Evolutionary conservation across 2,888 invertebrate species (phyloP), one percentile per base, ranked within the genome.

Genomic region (Argyra leucocephala): DNA sequence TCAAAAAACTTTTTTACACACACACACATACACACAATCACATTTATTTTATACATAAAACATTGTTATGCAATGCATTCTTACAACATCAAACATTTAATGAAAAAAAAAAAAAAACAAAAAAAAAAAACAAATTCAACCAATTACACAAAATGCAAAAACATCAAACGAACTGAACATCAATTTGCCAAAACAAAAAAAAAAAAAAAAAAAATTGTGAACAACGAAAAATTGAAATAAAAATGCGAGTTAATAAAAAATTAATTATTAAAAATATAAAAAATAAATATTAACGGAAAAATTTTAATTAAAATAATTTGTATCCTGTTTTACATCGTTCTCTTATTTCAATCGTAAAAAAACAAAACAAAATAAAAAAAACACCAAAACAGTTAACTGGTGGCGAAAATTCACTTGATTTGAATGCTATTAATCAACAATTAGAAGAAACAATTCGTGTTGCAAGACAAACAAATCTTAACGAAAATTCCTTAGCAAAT

Each of bases 401-500:
- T 70, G 69, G 70, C 18, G 79, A 76, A 69, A 77, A 76, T 68
- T 74, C 75, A 70, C 76, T 80, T 71, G 79, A 80, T 74, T 70
- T 79, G 67, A 75, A 77, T 69, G 78, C 78, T 62, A 74, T 80
- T 67, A 80, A 78, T 70, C 77, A 78, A 69, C 79, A 79, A 74
- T 72, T 79, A 67, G 78, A 79, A 69, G 78, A 79, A 70, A 78
- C 79, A 65, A 80, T 80, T 67, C 76, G 80, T 63, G 80, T 80
- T 65, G 80, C 79, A n/a, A 75, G 80, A 65, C 78, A 79, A 72
- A 78, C 78, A 18, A 76, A 76, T 67, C 77, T 76, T 69, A 77
- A 78, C 18, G 76, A 78, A 66, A 74, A 61, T 61, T 21, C 24
- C 9, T 24, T 24, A n/a, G 48, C 48, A n/a, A 48, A 48, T 48